Base-by-base conservation (phyloP, 2,888 invertebrate genomes). In the Dryomyza anilis region DNA sequence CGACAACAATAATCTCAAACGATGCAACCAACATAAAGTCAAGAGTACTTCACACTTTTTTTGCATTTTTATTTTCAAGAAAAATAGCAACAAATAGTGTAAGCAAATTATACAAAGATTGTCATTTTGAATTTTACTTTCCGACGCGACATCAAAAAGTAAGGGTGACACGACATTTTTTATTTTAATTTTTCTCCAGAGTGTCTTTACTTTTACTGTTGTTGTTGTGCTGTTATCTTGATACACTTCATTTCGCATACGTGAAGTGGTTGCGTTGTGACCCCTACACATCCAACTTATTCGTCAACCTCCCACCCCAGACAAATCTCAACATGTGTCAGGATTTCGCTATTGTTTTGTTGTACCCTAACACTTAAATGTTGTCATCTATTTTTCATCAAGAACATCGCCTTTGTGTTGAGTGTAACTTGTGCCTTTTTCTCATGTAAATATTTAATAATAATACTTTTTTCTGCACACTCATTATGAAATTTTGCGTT, bases 371-470 rank as follows among this genome's bases (percentile, higher is more conserved):
- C 48, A 23, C 46, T 19, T 7, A 21, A 46, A n/a, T 21, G 16
- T 33, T n/a, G 48, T 48, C 21, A n/a, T n/a, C n/a, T n/a, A n/a
- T n/a, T n/a, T n/a, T n/a, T n/a, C n/a, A n/a, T n/a, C n/a, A n/a
- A n/a, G n/a, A n/a, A n/a, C n/a, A n/a, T n/a, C n/a, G n/a, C n/a
- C n/a, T n/a, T n/a, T n/a, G 27, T 27, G 30, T 29, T 1, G 48
- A 61, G 61, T 43, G 45, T 61, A 53, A 53, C 36, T 60, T 50
- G 52, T 52, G 60, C 33, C 33, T 52, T 52, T 53, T 61, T 52
- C 52, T 12, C 52, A 53, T 43, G 61, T 52, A 61, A 61, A 61
- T 61, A 61, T 61, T 61, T 61, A 61, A 43, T 53, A 61, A 61
- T 53, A 61, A 19, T 39, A 43, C 16, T 33, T 43, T 48, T 36